Conservation (phyloP, 1,140 invertebrate species). For the Akabosia matsudoensis region DNA sequence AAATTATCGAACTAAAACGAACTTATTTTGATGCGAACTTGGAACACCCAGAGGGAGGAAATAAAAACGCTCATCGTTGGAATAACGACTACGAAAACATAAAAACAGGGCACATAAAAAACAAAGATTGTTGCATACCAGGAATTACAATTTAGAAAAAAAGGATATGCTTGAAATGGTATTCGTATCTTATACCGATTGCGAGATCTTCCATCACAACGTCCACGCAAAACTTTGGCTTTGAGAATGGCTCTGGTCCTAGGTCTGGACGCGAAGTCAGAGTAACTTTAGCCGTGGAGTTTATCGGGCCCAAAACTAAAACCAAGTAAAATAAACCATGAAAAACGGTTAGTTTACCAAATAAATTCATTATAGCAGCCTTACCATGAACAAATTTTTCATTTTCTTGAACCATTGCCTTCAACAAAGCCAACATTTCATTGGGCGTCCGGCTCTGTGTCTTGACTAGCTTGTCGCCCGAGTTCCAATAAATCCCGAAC, state of each 20-base stretch:
- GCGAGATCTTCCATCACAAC: slow-evolving; percentile 82
- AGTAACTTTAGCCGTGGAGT: slow-evolving; percentile 77
- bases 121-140: no score
- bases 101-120: no score
- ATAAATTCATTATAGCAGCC: not conserved
- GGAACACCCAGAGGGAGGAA: no score
- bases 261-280: slow-evolving; percentile 90
- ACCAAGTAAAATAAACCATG: not conserved
- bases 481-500: not conserved
- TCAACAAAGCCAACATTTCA: not conserved
- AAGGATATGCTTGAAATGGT: no score
- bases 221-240: slow-evolving; percentile 82
- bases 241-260: slow-evolving; percentile 72
- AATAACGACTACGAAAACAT: no score
- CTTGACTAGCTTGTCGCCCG: not conserved
- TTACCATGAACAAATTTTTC: not conserved
- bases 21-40: no score
- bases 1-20: no score
- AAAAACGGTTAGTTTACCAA: not conserved
- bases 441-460: not conserved
- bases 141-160: no score
- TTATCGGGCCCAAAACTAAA: slow-evolving; percentile 86
- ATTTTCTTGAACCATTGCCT: not conserved
- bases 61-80: no score
- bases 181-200: slow-evolving; percentile 59